Conservation (phyloP, 1,140 invertebrate species). For the Calosoma granatense region DNA sequence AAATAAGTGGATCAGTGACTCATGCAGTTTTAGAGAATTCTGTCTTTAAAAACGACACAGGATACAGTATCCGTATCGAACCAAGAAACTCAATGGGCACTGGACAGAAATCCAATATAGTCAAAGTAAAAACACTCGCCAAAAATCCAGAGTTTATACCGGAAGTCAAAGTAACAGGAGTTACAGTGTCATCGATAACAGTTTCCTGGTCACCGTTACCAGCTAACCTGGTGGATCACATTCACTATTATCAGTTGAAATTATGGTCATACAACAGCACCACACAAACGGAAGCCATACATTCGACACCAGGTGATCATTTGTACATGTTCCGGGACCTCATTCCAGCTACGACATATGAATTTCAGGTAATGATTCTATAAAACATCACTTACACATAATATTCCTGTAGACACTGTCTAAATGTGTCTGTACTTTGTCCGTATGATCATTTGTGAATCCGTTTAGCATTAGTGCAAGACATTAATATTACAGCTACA, state of each 20-base stretch:
- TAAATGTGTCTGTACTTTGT: not conserved
- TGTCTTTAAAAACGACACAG: conserved; percentile 37
- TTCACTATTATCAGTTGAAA: conserved; percentile 66
- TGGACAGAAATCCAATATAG: conserved; percentile 33
- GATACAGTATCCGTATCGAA: conserved; percentile 41
- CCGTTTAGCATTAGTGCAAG: no score
- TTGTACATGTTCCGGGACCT: conserved; percentile 68
- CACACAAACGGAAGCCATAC: conserved; percentile 46
- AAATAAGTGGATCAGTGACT: conserved; percentile 37
- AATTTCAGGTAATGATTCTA: conserved; percentile 49
- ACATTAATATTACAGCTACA: no score
- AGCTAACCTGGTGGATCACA: conserved; percentile 50
- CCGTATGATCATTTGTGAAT: no score
- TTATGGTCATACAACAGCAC: conserved; percentile 47
- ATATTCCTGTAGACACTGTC: not conserved
- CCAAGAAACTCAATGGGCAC: conserved; percentile 43
- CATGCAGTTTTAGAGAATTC: conserved; percentile 41
- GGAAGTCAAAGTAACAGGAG: conserved; percentile 63
- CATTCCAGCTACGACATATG: conserved; percentile 63
- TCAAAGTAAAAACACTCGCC: conserved; percentile 38
- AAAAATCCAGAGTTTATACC: conserved; percentile 69
- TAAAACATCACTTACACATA: conserved; percentile 9
- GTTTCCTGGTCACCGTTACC: conserved; percentile 64
- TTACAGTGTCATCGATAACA: conserved; percentile 64
- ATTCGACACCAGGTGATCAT: conserved; percentile 49